A percentile compares a stretch with the other conserved stretches of the same genome.
These are phyloP conservation scores for Orthosia gothica DNA, from an alignment of 2,888 invertebrate genomes.

Conservation along the genomic window DNA sequence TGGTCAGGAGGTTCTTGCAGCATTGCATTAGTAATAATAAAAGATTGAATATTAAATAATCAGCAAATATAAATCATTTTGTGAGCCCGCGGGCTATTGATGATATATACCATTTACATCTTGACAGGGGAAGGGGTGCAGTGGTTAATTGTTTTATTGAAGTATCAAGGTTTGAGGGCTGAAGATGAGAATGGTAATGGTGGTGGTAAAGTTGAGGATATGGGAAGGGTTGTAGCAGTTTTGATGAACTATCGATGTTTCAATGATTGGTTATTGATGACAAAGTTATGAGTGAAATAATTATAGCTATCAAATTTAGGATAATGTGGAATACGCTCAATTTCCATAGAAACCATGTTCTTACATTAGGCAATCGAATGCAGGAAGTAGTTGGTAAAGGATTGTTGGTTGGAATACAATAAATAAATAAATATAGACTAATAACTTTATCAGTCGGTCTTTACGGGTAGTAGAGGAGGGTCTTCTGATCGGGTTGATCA, in stretches of 20 bases:
- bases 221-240: background rate
- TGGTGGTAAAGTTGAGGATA: background rate
- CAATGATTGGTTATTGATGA: too few relatives aligned
- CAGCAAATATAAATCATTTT: constrained; percentile 86
- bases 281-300: background rate
- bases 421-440: too few relatives aligned
- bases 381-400: background rate
- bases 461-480: too few relatives aligned
- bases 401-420: too few relatives aligned
- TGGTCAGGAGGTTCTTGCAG: background rate
- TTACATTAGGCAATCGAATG: background rate
- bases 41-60: too few relatives aligned
- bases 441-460: too few relatives aligned
- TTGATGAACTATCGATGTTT: background rate
- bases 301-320: background rate
- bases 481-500: too few relatives aligned
- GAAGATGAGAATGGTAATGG: constrained; percentile 21
- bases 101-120: constrained; percentile 75
- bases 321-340: background rate
- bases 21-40: too few relatives aligned
- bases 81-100: constrained; percentile 76
- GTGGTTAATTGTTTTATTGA: constrained; percentile 50
- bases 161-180: constrained; percentile 45
- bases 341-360: background rate
- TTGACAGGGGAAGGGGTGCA: constrained; percentile 22